Percentiles rank a stretch among this genome's conserved stretches.
phyloP scores from a whole-genome alignment of 1,140 invertebrate species.

The Andricus grossulariae region DNA sequence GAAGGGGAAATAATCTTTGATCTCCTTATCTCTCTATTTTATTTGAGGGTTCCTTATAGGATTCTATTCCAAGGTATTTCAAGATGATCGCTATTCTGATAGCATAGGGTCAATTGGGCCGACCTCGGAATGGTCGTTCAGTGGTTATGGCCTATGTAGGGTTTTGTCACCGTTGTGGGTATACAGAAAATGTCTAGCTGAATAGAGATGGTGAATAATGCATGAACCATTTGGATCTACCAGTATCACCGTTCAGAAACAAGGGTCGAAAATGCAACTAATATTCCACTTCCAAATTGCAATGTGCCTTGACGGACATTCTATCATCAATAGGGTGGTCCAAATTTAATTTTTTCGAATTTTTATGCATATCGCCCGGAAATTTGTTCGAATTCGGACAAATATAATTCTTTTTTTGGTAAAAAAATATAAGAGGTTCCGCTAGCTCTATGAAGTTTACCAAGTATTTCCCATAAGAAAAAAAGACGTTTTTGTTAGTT shows the following conservation, averaged over 20 bases:
- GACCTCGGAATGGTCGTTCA: not conserved
- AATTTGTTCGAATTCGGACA: too few species aligned
- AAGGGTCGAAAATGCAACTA: not conserved
- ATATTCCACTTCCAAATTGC: not conserved
- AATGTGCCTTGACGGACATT: not conserved
- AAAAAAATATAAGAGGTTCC: too few species aligned
- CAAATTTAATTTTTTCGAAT: too few species aligned
- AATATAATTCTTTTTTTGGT: too few species aligned
- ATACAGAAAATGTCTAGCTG: not conserved
- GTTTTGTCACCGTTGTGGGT: not conserved
- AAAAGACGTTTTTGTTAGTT: too few species aligned
- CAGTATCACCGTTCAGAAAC: not conserved
- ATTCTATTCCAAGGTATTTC: not conserved
- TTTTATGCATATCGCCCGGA: too few species aligned
- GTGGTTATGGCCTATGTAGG: not conserved
- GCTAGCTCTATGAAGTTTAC: too few species aligned
- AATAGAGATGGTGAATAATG: constrained; percentile 15
- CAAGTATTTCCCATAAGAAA: too few species aligned
- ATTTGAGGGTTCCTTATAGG: too few species aligned
- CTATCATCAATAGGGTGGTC: not conserved
- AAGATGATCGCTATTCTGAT: not conserved
- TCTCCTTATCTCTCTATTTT: too few species aligned
- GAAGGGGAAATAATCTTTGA: too few species aligned
- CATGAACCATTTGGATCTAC: not conserved
- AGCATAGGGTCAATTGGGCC: not conserved